Percentiles rank a stretch among this genome's conserved stretches.
These are phyloP conservation scores for Cherax quadricarinatus DNA, from an alignment of 1,140 invertebrate species.

Conservation along the genomic window DNA sequence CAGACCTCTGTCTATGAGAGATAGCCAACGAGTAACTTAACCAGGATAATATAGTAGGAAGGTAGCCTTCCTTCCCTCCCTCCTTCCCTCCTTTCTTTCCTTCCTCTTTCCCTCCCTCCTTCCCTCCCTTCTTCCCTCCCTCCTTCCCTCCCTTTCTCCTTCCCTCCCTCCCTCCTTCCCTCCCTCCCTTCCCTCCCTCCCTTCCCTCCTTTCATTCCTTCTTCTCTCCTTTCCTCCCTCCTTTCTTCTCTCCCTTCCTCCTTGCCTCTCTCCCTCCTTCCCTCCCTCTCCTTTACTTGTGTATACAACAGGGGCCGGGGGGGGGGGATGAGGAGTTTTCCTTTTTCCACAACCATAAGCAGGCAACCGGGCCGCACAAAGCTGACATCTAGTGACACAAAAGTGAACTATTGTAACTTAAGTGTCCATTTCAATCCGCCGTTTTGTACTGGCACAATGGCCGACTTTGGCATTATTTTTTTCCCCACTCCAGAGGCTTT, in stretches of 20 bases:
- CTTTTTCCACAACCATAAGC: constrained; percentile 49
- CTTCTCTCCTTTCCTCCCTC: too few relatives aligned
- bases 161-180: too few relatives aligned
- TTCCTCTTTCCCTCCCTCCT: too few relatives aligned
- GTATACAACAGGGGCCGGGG: constrained; percentile 37
- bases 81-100: neutral
- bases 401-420: constrained; percentile 67
- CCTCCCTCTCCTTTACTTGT: neutral
- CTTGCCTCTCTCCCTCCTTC: too few relatives aligned
- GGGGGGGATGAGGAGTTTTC: neutral
- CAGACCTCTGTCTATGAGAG: neutral
- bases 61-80: neutral
- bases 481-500: constrained; percentile 7
- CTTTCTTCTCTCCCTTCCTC: too few relatives aligned
- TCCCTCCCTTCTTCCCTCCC: too few relatives aligned
- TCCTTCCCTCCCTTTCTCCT: too few relatives aligned
- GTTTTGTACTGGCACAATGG: constrained; percentile 59
- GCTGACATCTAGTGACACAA: constrained; percentile 67
- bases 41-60: constrained; percentile 37
- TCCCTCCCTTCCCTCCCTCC: too few relatives aligned
- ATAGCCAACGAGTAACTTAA: neutral
- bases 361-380: constrained; percentile 61
- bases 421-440: constrained; percentile 66
- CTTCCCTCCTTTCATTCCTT: too few relatives aligned
- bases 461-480: constrained; percentile 47